These are phyloP conservation scores for Xanthia togata DNA, from an alignment of 2,888 invertebrate species.

Conservation along the genomic window DNA sequence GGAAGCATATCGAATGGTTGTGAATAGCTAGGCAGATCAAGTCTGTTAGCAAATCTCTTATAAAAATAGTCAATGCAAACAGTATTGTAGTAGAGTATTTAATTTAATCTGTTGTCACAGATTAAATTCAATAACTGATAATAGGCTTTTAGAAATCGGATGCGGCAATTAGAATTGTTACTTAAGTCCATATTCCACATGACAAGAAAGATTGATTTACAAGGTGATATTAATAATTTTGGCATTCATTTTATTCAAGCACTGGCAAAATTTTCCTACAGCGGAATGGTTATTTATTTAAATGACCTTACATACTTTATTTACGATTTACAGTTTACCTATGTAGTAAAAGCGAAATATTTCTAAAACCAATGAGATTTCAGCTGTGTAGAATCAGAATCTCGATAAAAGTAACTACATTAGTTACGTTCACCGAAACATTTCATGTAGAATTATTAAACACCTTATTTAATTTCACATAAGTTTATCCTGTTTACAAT, in stretches of 20 bases:
- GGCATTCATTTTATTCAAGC: conserved; percentile 5
- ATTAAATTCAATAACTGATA: background rate
- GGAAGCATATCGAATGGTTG: background rate
- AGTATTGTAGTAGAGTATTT: background rate
- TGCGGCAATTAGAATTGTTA: conserved; percentile 31
- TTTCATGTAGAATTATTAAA: conserved; percentile 11
- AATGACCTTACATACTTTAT: conserved; percentile 8
- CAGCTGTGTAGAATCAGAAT: conserved; percentile 47
- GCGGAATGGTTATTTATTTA: conserved; percentile 7
- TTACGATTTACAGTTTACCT: background rate
- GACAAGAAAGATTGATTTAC: conserved; percentile 14
- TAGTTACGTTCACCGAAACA: conserved; percentile 32
- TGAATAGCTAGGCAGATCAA: background rate
- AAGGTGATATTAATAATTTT: conserved; percentile 32
- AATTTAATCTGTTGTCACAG: too few species aligned
- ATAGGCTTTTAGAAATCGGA: background rate
- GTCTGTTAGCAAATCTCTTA: background rate
- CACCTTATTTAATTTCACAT: conserved; percentile 28
- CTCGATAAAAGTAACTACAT: conserved; percentile 44
- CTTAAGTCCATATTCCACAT: conserved; percentile 3
- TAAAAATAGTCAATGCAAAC: background rate
- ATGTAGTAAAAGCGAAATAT: conserved; percentile 3
- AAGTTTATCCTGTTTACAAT: conserved; percentile 2
- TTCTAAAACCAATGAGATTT: conserved; percentile 25
- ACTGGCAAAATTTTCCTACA: background rate